Percentiles rank a stretch among this genome's conserved stretches.
Conservation (phyloP, 2,888 invertebrate species). For the Tanaodytes sp. region DNA sequence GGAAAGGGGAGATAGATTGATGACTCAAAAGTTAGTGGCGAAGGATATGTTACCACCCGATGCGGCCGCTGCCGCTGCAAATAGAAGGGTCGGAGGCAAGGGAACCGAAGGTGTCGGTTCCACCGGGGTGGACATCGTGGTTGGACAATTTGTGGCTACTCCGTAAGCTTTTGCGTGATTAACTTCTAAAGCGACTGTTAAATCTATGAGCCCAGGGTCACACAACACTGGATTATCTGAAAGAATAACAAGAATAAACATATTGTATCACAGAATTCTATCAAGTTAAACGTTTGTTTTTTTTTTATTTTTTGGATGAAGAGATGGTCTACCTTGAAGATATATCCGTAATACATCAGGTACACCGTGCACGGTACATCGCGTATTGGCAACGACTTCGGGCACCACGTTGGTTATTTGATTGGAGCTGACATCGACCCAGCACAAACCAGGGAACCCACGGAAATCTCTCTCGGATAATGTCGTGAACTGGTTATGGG, state of each 20-base stretch:
- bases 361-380: conserved; percentile 86
- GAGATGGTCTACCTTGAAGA: conserved; percentile 88
- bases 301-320: no score
- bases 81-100: conserved; percentile 64
- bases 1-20: no score
- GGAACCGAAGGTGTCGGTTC: conserved; percentile 61
- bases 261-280: no score
- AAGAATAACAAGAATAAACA: conserved; percentile 66
- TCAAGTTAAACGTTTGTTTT: no score
- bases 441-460: conserved; percentile 85
- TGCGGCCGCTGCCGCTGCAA: conserved; percentile 66
- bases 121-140: conserved; percentile 57
- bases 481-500: conserved; percentile 82
- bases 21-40: conserved; percentile 70
- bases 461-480: conserved; percentile 86
- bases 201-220: conserved; percentile 81
- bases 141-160: conserved; percentile 74
- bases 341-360: conserved; percentile 84
- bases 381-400: conserved; percentile 85
- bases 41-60: conserved; percentile 70
- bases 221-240: conserved; percentile 88
- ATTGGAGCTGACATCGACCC: conserved; percentile 86
- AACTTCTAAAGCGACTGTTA: conserved; percentile 80
- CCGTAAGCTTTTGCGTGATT: conserved; percentile 84
- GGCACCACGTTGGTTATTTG: conserved; percentile 82